Evolutionary conservation across 2,888 invertebrate genomes (phyloP).

Genomic region (Beris morrisii): DNA sequence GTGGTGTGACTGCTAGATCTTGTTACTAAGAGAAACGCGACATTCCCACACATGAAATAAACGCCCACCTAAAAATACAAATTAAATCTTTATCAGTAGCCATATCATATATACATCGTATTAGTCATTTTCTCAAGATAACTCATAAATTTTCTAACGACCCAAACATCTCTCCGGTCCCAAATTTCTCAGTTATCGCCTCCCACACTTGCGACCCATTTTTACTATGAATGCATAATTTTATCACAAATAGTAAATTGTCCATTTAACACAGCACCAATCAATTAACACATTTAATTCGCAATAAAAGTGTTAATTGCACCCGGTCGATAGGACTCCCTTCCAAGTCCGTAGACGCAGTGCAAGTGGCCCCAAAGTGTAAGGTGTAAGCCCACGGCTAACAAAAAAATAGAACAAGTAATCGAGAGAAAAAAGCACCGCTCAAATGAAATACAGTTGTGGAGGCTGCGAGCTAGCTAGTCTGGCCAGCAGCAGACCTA

Average conservation of each 20-base stretch:
- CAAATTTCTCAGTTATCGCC: neutral
- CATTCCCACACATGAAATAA: too few relatives aligned
- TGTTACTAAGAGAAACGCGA: too few relatives aligned
- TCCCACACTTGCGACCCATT: conserved; percentile 4
- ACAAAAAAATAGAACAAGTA: conserved; percentile 3
- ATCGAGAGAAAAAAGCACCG: conserved; percentile 3
- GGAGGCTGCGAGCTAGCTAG: conserved; percentile 8
- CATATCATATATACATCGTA: too few relatives aligned
- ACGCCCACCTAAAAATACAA: too few relatives aligned
- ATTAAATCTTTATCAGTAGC: too few relatives aligned
- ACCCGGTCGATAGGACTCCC: too few relatives aligned
- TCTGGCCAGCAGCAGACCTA: conserved; percentile 8
- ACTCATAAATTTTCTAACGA: too few relatives aligned
- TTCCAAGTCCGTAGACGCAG: neutral
- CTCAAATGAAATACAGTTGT: conserved; percentile 18
- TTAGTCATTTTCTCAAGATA: too few relatives aligned
- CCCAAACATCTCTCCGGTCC: too few relatives aligned
- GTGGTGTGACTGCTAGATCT: too few relatives aligned
- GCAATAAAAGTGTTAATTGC: conserved; percentile 24
- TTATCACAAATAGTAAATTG: conserved; percentile 2
- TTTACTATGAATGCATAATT: neutral
- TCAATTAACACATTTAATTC: conserved; percentile 25
- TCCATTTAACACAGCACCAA: neutral
- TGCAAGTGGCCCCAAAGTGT: conserved; percentile 6
- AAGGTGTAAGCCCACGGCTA: conserved; percentile 3